Evolutionary conservation across 1,140 invertebrate genomes (phyloP).

Genomic region (Sarcophaga bullata): DNA sequence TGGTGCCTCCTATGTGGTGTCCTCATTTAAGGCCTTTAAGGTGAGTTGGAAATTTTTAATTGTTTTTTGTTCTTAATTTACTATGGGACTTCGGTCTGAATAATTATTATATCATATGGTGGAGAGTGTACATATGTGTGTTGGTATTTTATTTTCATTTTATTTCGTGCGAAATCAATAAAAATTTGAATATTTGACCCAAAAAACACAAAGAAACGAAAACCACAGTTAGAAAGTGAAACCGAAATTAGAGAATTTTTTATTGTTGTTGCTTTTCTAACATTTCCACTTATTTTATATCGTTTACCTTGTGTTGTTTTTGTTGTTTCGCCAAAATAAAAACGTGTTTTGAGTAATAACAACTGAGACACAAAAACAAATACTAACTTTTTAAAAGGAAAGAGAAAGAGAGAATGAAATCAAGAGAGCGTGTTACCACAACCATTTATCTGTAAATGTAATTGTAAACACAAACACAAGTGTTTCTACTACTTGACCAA

Average conservation of each 20-base stretch:
- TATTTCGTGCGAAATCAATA: slow-evolving; percentile 39
- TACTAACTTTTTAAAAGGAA: too few relatives aligned
- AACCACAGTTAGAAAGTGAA: slow-evolving; percentile 6
- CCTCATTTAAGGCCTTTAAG: slow-evolving; percentile 92
- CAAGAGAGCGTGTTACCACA: too few relatives aligned
- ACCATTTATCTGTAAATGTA: too few relatives aligned
- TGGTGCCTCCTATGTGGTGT: slow-evolving; percentile 90
- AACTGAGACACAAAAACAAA: too few relatives aligned
- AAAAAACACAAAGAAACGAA: not conserved
- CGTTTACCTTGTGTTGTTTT: not conserved
- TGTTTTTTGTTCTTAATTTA: not conserved
- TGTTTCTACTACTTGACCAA: too few relatives aligned
- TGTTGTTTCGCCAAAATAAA: not conserved
- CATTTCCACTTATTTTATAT: not conserved
- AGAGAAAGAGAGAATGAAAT: too few relatives aligned
- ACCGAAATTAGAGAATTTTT: slow-evolving; percentile 23
- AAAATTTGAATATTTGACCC: slow-evolving; percentile 40
- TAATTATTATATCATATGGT: slow-evolving; percentile 2
- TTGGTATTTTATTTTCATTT: not conserved
- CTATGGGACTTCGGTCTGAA: too few relatives aligned
- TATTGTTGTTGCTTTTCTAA: not conserved
- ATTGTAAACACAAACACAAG: too few relatives aligned
- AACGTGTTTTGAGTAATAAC: slow-evolving; percentile 5
- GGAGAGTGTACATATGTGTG: not conserved
- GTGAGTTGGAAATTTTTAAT: slow-evolving; percentile 68